Conservation (phyloP, 1,140 invertebrate genomes). For the Linepithema humile region DNA sequence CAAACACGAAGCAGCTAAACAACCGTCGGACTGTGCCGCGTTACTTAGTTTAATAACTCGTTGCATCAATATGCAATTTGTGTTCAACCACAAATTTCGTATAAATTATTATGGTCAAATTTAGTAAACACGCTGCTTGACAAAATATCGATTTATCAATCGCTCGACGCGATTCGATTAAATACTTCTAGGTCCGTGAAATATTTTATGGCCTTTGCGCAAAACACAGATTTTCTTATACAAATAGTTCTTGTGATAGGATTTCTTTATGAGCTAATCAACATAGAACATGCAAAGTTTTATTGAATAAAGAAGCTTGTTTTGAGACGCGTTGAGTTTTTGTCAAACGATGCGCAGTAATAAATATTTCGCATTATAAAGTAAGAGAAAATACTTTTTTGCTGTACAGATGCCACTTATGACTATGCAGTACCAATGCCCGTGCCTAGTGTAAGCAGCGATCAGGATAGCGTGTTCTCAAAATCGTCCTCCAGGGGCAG, state of each 20-base stretch:
- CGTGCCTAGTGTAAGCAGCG: slow-evolving; percentile 82
- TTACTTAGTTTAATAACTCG: slow-evolving; percentile 9
- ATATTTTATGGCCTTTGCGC: too few relatives aligned
- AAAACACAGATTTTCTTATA: too few relatives aligned
- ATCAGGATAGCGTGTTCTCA: slow-evolving; percentile 85
- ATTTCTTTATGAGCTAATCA: too few relatives aligned
- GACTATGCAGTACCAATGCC: slow-evolving; percentile 85
- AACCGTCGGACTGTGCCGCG: neutral
- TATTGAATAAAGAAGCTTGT: too few relatives aligned
- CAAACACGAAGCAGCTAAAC: neutral
- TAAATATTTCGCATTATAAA: neutral
- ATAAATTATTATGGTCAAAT: neutral
- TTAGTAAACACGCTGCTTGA: too few relatives aligned
- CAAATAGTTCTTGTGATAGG: too few relatives aligned
- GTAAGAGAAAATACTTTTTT: slow-evolving; percentile 14
- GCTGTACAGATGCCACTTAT: slow-evolving; percentile 83
- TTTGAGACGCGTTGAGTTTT: too few relatives aligned
- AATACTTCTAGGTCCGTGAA: too few relatives aligned
- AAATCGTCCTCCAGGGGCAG: slow-evolving; percentile 84
- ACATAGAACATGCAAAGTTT: too few relatives aligned
- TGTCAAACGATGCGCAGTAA: too few relatives aligned
- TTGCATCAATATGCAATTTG: neutral
- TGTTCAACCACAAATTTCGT: neutral
- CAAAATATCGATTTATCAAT: too few relatives aligned
- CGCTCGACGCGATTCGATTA: too few relatives aligned